phyloP scores from a whole-genome alignment of 2,113 vertebrate species.

The Scalopus aquaticus region DNA sequence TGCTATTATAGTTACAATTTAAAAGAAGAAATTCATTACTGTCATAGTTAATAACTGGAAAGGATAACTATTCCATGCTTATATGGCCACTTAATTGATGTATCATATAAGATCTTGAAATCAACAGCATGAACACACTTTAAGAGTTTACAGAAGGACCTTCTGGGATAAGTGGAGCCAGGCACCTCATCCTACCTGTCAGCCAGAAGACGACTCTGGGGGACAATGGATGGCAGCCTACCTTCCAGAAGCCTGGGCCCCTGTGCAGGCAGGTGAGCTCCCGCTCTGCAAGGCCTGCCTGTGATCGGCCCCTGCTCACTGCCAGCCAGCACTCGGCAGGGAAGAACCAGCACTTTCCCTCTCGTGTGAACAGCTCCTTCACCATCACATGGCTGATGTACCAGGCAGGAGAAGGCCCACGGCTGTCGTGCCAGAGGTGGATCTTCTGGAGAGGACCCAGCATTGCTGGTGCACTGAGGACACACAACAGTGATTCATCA shows the following conservation, averaged over 20 bases:
- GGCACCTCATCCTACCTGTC: accelerated
- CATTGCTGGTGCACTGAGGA: slow-evolving; percentile 81
- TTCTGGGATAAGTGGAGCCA: no score
- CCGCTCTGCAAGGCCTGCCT: slow-evolving; percentile 85
- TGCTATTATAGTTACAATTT: background rate
- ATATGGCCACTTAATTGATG: no score
- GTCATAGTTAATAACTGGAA: background rate
- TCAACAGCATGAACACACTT: background rate
- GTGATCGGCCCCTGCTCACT: slow-evolving; percentile 53
- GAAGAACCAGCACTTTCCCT: slow-evolving; percentile 83
- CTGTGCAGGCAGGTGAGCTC: slow-evolving; percentile 77
- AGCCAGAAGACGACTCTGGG: accelerated
- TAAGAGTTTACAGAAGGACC: background rate
- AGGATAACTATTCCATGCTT: background rate
- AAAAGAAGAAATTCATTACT: background rate
- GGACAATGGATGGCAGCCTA: slow-evolving; percentile 16
- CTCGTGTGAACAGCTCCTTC: slow-evolving; percentile 55
- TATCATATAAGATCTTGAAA: no score
- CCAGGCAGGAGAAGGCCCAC: slow-evolving; percentile 86
- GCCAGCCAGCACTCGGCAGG: slow-evolving; percentile 88
- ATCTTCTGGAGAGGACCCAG: slow-evolving; percentile 87
- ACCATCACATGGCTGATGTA: slow-evolving; percentile 87
- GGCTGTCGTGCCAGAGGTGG: slow-evolving; percentile 89
- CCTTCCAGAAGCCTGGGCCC: slow-evolving; percentile 84
- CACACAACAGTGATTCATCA: background rate